Conservation (phyloP, 2,888 invertebrate species). For the Idaea aversata region DNA sequence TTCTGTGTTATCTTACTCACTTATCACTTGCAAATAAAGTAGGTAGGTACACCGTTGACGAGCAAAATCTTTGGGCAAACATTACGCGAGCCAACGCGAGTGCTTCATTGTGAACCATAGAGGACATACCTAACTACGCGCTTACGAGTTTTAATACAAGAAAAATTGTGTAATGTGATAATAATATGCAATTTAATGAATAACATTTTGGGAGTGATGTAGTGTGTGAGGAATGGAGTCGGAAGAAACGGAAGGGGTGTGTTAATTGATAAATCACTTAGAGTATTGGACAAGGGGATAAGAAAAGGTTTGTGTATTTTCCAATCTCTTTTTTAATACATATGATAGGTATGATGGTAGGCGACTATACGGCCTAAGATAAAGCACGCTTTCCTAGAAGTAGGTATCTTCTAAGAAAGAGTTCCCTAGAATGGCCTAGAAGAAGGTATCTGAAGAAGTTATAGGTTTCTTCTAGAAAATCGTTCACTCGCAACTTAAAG, state of each 20-base stretch:
- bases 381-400: no score
- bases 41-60: constrained; percentile 34
- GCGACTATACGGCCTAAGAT: no score
- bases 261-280: neutral
- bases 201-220: neutral
- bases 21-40: constrained; percentile 55
- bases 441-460: no score
- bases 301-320: neutral
- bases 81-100: constrained; percentile 14
- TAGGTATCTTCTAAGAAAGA: no score
- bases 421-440: no score
- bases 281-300: neutral
- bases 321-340: no score
- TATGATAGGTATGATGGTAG: no score
- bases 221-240: constrained; percentile 6
- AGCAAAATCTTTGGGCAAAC: constrained; percentile 40
- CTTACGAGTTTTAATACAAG: neutral
- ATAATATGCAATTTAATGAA: neutral
- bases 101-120: neutral
- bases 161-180: neutral
- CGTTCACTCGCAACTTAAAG: no score
- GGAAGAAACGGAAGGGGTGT: neutral
- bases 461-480: no score
- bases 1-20: constrained; percentile 44
- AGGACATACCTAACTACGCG: neutral